Percentiles rank a stretch among this genome's conserved stretches.
These are phyloP conservation scores for Scatophagus argus DNA, from an alignment of 2,113 vertebrate genomes.

Conservation along the genomic window DNA sequence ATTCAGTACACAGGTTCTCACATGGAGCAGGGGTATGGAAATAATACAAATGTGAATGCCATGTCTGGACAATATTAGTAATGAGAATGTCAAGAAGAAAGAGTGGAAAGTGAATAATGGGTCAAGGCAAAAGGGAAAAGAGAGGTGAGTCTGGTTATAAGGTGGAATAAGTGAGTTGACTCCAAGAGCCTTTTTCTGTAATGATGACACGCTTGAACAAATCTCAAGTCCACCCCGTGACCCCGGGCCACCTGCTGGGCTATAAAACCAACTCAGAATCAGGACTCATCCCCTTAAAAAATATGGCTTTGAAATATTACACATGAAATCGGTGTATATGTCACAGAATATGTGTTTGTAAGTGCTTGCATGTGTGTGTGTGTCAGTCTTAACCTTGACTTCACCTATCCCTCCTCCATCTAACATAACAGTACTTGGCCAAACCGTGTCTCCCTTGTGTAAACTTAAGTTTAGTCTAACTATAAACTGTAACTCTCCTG, in stretches of 20 bases:
- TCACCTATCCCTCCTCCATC: conserved; percentile 31
- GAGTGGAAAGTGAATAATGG: conserved; percentile 20
- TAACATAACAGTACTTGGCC: conserved; percentile 36
- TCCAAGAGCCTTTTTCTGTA: conserved; percentile 28
- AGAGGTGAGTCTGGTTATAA: conserved; percentile 40
- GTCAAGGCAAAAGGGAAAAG: conserved; percentile 18
- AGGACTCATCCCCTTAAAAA: background rate
- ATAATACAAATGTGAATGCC: background rate
- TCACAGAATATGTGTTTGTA: background rate
- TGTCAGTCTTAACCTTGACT: conserved; percentile 48
- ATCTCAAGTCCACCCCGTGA: conserved; percentile 17
- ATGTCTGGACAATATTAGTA: conserved; percentile 24
- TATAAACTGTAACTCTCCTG: conserved; percentile 33
- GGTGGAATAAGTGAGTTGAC: conserved; percentile 51
- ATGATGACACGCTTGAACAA: conserved; percentile 52
- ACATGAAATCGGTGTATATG: conserved; percentile 44
- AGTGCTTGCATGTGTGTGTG: too few species aligned
- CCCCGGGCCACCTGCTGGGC: conserved; percentile 50
- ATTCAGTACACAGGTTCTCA: conserved; percentile 58
- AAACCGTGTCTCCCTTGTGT: conserved; percentile 35
- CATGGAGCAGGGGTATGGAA: conserved; percentile 12
- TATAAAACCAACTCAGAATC: conserved; percentile 16
- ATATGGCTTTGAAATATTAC: conserved; percentile 53
- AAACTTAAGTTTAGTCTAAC: conserved; percentile 22
- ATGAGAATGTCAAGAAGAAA: conserved; percentile 18